These are phyloP conservation scores for Sarcophaga rosellei DNA, from an alignment of 2,888 invertebrate genomes.

Conservation along the genomic window DNA sequence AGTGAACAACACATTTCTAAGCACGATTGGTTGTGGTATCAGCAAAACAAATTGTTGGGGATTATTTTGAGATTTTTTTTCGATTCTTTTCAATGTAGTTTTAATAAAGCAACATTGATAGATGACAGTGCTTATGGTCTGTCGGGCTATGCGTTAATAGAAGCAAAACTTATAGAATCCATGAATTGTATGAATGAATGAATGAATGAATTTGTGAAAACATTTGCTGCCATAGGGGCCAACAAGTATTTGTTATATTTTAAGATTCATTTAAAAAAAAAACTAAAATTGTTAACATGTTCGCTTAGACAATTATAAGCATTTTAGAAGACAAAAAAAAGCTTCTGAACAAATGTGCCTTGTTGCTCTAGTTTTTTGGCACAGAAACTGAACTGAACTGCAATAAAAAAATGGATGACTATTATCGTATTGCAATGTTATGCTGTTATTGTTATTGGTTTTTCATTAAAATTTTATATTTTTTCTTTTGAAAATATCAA, in stretches of 20 bases:
- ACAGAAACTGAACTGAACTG: neutral
- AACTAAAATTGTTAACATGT: slow-evolving; percentile 48
- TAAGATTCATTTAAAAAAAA: slow-evolving; percentile 31
- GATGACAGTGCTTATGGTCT: slow-evolving; percentile 56
- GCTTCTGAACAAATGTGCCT: slow-evolving; percentile 48
- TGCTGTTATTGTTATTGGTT: slow-evolving; percentile 20
- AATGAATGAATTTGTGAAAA: slow-evolving; percentile 29
- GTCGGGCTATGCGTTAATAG: slow-evolving; percentile 25
- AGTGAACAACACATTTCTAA: neutral
- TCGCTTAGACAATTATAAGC: slow-evolving; percentile 34
- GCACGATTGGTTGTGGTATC: too few relatives aligned
- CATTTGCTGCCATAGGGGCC: neutral
- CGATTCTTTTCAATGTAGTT: slow-evolving; percentile 9
- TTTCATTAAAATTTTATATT: slow-evolving; percentile 25
- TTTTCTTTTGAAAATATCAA: neutral
- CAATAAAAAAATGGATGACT: slow-evolving; percentile 37
- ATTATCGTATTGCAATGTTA: slow-evolving; percentile 32
- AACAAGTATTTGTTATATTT: slow-evolving; percentile 9
- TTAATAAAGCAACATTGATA: slow-evolving; percentile 57
- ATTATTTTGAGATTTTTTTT: neutral
- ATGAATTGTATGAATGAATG: neutral
- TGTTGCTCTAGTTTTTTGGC: slow-evolving; percentile 43
- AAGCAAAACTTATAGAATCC: slow-evolving; percentile 8
- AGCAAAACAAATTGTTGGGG: neutral
- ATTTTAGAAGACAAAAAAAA: slow-evolving; percentile 39